phyloP scores from a whole-genome alignment of 2,113 vertebrate species.

The Gymnarchus niloticus region DNA sequence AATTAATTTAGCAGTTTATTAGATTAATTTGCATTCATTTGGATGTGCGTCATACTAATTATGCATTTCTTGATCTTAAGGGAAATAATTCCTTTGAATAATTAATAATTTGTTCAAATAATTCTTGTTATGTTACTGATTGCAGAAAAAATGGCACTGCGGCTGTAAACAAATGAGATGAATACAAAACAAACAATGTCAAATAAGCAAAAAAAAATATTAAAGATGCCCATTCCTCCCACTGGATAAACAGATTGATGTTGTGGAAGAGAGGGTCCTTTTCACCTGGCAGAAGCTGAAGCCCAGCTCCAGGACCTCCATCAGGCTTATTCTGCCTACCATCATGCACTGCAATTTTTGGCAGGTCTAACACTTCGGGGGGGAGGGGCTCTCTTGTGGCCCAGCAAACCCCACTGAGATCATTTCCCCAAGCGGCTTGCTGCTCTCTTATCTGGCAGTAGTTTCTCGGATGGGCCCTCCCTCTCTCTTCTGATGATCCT shows the following conservation, averaged over 20 bases:
- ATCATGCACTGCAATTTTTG: background rate
- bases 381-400: background rate
- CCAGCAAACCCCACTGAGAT: too few relatives aligned
- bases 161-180: background rate
- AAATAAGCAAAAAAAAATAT: background rate
- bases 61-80: conserved; percentile 7
- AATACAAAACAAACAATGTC: background rate
- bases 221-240: background rate
- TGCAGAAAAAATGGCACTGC: background rate
- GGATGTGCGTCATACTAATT: background rate
- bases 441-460: too few relatives aligned
- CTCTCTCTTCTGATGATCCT: too few relatives aligned
- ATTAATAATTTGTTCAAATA: too few relatives aligned
- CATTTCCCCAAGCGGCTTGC: background rate
- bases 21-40: background rate
- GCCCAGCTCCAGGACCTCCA: background rate
- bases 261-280: background rate
- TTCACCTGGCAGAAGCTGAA: background rate
- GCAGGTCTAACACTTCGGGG: background rate
- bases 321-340: background rate
- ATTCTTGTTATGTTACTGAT: background rate
- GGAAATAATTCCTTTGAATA: background rate
- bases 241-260: background rate
- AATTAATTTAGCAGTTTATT: conserved; percentile 6
- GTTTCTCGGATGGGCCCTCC: too few relatives aligned